phyloP scores from a whole-genome alignment of 1,140 invertebrate species.

The Zophobas atratus region DNA sequence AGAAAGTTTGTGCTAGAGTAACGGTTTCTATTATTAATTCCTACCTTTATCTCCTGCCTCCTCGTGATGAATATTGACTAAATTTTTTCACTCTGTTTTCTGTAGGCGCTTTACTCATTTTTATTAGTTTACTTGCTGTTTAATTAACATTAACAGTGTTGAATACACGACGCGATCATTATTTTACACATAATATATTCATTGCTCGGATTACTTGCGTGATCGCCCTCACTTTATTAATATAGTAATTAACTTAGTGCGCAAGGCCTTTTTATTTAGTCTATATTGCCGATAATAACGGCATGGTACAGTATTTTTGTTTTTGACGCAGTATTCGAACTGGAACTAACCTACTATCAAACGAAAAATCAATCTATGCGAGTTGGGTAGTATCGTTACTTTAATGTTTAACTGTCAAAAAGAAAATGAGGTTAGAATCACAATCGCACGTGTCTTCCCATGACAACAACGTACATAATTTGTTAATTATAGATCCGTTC shows the following conservation, averaged over 20 bases:
- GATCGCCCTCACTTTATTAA: constrained; percentile 31
- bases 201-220: constrained; percentile 30
- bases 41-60: not conserved
- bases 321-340: too few relatives aligned
- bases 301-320: too few relatives aligned
- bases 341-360: not conserved
- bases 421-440: too few relatives aligned
- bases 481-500: too few relatives aligned
- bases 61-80: not conserved
- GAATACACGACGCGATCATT: constrained; percentile 20
- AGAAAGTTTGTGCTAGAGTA: constrained; percentile 20
- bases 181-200: constrained; percentile 31
- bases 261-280: constrained; percentile 26
- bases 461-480: too few relatives aligned
- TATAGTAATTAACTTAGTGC: constrained; percentile 7
- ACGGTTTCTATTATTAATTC: constrained; percentile 19
- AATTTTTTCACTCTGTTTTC: not conserved
- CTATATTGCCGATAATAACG: constrained; percentile 5
- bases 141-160: constrained; percentile 23
- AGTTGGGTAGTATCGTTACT: too few relatives aligned
- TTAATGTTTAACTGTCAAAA: too few relatives aligned
- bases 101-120: constrained; percentile 3
- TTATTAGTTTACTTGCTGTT: constrained; percentile 4
- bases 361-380: not conserved
- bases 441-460: too few relatives aligned